These are phyloP conservation scores for Malthinus flaveolus DNA, from an alignment of 2,888 invertebrate species.

Conservation along the genomic window DNA sequence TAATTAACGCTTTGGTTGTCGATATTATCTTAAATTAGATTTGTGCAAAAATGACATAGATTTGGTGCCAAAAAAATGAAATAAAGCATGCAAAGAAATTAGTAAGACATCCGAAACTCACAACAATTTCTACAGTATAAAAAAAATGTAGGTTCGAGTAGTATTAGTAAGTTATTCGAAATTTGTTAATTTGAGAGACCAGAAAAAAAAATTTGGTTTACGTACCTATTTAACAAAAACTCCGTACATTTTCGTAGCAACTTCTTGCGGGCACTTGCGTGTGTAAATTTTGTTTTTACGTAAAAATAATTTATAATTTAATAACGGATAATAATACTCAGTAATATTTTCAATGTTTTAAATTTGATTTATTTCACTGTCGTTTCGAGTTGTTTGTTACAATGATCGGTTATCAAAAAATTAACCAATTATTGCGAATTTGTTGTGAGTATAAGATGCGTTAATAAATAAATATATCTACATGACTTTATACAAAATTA, in stretches of 20 bases:
- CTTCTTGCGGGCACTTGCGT: constrained; percentile 8
- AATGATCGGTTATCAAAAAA: constrained; percentile 25
- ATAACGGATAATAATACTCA: constrained; percentile 30
- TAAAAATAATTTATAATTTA: background rate
- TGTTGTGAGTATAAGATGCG: constrained; percentile 57
- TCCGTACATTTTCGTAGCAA: constrained; percentile 13
- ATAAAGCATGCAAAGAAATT: constrained; percentile 21
- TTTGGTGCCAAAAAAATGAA: background rate
- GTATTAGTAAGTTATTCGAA: constrained; percentile 38
- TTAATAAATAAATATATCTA: constrained; percentile 56
- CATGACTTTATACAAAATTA: constrained; percentile 54
- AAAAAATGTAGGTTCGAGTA: constrained; percentile 23
- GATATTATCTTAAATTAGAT: background rate
- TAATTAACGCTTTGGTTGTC: background rate
- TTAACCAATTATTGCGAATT: constrained; percentile 48
- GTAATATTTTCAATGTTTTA: constrained; percentile 30
- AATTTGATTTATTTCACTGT: constrained; percentile 46
- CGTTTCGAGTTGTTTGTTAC: constrained; percentile 30
- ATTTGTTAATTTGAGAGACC: constrained; percentile 36
- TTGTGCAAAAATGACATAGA: constrained; percentile 5
- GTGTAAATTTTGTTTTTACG: background rate
- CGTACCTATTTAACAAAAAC: constrained; percentile 33
- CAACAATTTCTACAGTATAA: constrained; percentile 44
- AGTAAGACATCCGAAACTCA: constrained; percentile 52
- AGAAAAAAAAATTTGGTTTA: constrained; percentile 28